A percentile compares a stretch with the other conserved stretches of the same genome.
Evolutionary conservation across 2,113 vertebrate genomes (phyloP).

Genomic region (Zingel zingel): DNA sequence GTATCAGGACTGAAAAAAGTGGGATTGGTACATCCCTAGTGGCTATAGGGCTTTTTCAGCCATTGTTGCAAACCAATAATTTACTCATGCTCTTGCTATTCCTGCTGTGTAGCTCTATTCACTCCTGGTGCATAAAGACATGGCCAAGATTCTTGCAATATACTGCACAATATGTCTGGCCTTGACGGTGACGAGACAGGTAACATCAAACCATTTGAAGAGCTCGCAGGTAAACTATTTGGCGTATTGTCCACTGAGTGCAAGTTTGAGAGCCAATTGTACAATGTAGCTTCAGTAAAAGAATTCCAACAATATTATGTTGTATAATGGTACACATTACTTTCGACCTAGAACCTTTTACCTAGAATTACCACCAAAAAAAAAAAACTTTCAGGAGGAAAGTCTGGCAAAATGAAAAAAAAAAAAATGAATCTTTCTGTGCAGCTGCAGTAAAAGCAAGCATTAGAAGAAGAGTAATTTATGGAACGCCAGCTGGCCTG

Average conservation of each 20-base stretch:
- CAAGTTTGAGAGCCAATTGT: neutral
- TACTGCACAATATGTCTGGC: neutral
- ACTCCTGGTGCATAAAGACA: neutral
- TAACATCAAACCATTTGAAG: neutral
- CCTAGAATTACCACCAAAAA: neutral
- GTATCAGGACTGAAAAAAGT: no score
- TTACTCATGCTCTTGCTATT: neutral
- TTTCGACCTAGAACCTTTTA: neutral
- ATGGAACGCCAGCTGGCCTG: slow-evolving; percentile 67
- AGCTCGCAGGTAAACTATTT: neutral
- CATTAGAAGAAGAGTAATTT: slow-evolving; percentile 60
- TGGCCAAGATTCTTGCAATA: neutral
- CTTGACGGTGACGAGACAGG: neutral
- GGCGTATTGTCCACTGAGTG: neutral
- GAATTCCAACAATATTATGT: neutral
- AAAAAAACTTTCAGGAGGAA: slow-evolving; percentile 18
- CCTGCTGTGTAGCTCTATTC: neutral
- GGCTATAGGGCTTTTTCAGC: neutral
- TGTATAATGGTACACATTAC: neutral
- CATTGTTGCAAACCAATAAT: neutral
- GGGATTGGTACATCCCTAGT: no score
- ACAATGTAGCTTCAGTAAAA: neutral
- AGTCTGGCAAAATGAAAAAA: slow-evolving; percentile 44
- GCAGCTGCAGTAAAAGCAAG: slow-evolving; percentile 43
- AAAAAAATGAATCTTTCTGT: slow-evolving; percentile 5